These are phyloP conservation scores for Subacronicta megacephala DNA, from an alignment of 2,888 invertebrate species.

Conservation along the genomic window DNA sequence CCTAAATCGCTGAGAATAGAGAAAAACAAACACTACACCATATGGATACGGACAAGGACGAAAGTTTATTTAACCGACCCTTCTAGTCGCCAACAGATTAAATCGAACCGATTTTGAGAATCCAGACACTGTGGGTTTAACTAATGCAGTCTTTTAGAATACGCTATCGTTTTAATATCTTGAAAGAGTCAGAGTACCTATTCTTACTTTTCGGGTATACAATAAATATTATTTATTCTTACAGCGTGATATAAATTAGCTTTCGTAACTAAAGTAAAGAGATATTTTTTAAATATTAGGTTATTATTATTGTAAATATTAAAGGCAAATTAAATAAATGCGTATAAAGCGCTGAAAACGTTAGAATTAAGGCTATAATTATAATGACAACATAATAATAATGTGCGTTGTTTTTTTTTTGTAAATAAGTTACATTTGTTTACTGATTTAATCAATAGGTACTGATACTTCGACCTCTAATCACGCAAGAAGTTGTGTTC, in stretches of 20 bases:
- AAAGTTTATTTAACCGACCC: not conserved
- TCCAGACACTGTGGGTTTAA: not conserved
- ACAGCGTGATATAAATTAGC: slow-evolving; percentile 17
- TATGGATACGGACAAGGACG: too few species aligned
- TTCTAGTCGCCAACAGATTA: not conserved
- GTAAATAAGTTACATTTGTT: too few species aligned
- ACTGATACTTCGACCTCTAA: too few species aligned
- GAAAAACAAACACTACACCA: not conserved
- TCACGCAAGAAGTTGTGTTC: not conserved
- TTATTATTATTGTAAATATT: slow-evolving; percentile 22
- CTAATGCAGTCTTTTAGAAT: slow-evolving; percentile 12
- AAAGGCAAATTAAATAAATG: slow-evolving; percentile 24
- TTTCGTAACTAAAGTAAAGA: slow-evolving; percentile 16
- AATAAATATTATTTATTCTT: slow-evolving; percentile 15
- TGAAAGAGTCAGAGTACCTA: not conserved
- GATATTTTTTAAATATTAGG: slow-evolving; percentile 16
- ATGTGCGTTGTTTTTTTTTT: too few species aligned
- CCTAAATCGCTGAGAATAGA: too few species aligned
- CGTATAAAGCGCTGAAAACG: slow-evolving; percentile 1
- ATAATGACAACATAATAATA: too few species aligned
- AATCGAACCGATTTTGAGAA: not conserved
- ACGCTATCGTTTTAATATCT: slow-evolving; percentile 5
- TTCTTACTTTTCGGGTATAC: not conserved
- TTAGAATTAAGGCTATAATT: not conserved
- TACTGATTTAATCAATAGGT: too few species aligned